Evolutionary conservation across 2,888 invertebrate species (phyloP).

Genomic region (Dolichopus griseipennis): DNA sequence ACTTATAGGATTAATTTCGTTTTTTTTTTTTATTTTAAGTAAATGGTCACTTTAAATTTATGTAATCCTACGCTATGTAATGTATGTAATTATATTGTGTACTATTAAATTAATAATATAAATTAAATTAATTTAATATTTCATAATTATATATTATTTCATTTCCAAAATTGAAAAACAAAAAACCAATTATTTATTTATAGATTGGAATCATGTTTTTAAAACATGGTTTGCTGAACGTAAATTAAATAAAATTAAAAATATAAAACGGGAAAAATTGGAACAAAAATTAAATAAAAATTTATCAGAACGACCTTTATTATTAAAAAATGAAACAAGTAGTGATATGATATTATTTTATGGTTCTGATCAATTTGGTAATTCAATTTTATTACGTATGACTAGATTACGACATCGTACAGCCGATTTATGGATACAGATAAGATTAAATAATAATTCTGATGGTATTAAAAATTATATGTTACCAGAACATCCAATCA

Average conservation of each 20-base stretch:
- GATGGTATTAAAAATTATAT: constrained; percentile 30
- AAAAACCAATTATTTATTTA: too few relatives aligned
- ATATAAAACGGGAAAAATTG: constrained; percentile 17
- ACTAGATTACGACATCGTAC: constrained; percentile 46
- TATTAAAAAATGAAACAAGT: constrained; percentile 32
- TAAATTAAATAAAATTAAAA: constrained; percentile 43
- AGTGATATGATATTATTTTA: constrained; percentile 44
- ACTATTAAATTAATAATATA: too few relatives aligned
- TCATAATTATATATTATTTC: neutral
- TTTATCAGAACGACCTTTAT: constrained; percentile 35
- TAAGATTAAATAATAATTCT: constrained; percentile 34
- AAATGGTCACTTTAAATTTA: too few relatives aligned
- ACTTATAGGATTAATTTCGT: too few relatives aligned
- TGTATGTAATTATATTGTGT: neutral
- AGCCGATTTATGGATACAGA: constrained; percentile 50
- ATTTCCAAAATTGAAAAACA: too few relatives aligned
- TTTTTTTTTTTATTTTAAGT: too few relatives aligned
- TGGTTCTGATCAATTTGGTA: constrained; percentile 50
- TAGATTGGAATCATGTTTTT: constrained; percentile 47
- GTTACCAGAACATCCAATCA: constrained; percentile 50
- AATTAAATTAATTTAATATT: neutral
- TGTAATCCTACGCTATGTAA: constrained; percentile 8
- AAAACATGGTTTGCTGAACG: constrained; percentile 43
- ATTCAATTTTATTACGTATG: constrained; percentile 48
- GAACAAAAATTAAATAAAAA: constrained; percentile 26